These are phyloP conservation scores for Holothuria glaberrima DNA, from an alignment of 35 echinoderm and acorn worm species.

Conservation along the genomic window DNA sequence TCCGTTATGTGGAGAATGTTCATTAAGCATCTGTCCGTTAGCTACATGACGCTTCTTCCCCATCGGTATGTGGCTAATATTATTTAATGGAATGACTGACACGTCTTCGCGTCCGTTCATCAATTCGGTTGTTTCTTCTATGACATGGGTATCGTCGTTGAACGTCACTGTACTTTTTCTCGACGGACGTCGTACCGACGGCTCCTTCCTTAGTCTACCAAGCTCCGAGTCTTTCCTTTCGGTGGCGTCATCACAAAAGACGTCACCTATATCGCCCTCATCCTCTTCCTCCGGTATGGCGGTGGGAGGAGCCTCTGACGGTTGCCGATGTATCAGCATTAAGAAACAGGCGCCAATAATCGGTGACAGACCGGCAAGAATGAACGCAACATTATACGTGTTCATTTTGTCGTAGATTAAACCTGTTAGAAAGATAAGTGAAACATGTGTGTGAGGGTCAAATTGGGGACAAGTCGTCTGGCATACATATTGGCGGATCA, in stretches of 20 bases:
- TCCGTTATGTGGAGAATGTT: slow-evolving; percentile 28
- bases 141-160: slow-evolving; percentile 2
- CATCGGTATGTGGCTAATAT: background rate
- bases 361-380: slow-evolving; percentile 75
- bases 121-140: slow-evolving; percentile 9
- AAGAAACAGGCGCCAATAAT: slow-evolving; percentile 84
- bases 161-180: slow-evolving; percentile 45
- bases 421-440: slow-evolving; percentile 65
- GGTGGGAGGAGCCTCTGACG: background rate
- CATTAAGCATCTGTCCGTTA: background rate
- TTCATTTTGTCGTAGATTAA: slow-evolving; percentile 69
- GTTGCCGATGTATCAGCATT: slow-evolving; percentile 68
- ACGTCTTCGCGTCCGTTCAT: background rate
- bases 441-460: background rate
- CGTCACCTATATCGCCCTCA: slow-evolving; percentile 55
- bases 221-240: slow-evolving; percentile 12
- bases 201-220: slow-evolving; percentile 26
- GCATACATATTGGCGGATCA: too few relatives aligned
- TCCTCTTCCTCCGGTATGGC: background rate
- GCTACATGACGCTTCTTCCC: background rate
- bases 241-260: slow-evolving; percentile 32
- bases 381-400: slow-evolving; percentile 81
- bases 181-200: slow-evolving; percentile 33
- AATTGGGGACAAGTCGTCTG: too few relatives aligned
- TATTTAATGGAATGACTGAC: background rate